These are phyloP conservation scores for Ondatra zibethicus DNA, from an alignment of 2,113 vertebrate genomes.

Conservation along the genomic window DNA sequence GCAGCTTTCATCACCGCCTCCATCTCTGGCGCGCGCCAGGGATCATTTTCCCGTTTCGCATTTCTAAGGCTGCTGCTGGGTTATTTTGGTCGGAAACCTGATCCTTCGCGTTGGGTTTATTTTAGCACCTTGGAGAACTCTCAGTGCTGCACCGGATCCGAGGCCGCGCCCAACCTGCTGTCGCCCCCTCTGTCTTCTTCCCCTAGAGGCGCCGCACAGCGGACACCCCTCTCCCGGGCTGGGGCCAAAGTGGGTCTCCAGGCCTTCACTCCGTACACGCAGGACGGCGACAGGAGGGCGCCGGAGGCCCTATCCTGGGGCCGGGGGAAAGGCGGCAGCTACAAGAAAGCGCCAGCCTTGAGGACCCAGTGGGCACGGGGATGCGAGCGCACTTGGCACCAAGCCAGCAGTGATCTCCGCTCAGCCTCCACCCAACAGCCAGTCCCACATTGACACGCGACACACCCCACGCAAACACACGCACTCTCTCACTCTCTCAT, in stretches of 20 bases:
- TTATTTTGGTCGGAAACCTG: conserved; percentile 86
- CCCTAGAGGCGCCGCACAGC: background rate
- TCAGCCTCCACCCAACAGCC: background rate
- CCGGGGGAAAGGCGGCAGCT: background rate
- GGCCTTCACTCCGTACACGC: fast-evolving
- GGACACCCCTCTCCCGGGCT: too few species aligned
- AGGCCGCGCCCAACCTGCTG: conserved; percentile 15
- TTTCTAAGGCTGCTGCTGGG: conserved; percentile 61
- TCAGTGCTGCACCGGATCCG: conserved; percentile 69
- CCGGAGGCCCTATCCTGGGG: background rate
- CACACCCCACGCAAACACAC: background rate
- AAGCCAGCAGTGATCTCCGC: background rate
- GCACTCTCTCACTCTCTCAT: too few species aligned
- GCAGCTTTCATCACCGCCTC: background rate
- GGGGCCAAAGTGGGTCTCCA: background rate
- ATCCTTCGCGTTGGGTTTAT: conserved; percentile 77
- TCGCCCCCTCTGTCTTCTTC: background rate
- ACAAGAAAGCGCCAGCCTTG: background rate
- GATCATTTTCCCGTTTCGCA: conserved; percentile 50
- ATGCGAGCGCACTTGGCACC: too few species aligned
- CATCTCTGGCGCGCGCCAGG: background rate
- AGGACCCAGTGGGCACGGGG: background rate
- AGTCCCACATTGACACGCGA: background rate
- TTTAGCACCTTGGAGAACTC: conserved; percentile 80
- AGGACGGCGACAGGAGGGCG: background rate